These are phyloP conservation scores for Danio kyathit DNA, from an alignment of 2,797 vertebrate genomes.

Conservation along the genomic window DNA sequence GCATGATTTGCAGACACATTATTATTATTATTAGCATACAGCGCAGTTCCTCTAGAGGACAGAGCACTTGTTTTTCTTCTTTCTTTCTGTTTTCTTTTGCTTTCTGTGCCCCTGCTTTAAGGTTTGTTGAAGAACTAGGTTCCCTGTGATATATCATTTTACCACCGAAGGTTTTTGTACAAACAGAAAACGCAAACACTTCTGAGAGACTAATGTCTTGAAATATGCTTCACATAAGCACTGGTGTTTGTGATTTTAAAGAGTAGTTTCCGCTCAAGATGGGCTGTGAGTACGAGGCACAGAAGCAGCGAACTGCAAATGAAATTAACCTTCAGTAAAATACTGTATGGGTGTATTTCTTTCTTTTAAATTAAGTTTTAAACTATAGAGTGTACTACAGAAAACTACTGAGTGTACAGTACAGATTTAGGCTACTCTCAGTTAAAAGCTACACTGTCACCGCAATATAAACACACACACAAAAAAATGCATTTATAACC, in stretches of 20 bases:
- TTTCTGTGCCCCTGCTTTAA: constrained; percentile 48
- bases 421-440: too few species aligned
- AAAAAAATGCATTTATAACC: too few species aligned
- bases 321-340: constrained; percentile 6
- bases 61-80: constrained; percentile 53
- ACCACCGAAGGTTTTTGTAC: constrained; percentile 56
- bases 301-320: not conserved
- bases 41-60: constrained; percentile 54
- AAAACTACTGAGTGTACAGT: too few species aligned
- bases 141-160: constrained; percentile 57
- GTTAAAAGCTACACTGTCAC: too few species aligned
- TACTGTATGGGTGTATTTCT: not conserved
- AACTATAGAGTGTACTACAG: too few species aligned
- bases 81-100: constrained; percentile 35
- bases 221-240: constrained; percentile 32
- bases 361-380: too few species aligned
- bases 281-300: not conserved
- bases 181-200: constrained; percentile 57
- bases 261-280: constrained; percentile 3
- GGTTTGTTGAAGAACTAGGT: constrained; percentile 46
- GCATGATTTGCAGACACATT: constrained; percentile 58
- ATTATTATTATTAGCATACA: constrained; percentile 59
- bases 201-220: constrained; percentile 55
- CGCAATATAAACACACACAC: too few species aligned
- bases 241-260: constrained; percentile 31